Evolutionary conservation across 2,888 invertebrate species (phyloP).

Genomic region (Microctonus hyperodae): DNA sequence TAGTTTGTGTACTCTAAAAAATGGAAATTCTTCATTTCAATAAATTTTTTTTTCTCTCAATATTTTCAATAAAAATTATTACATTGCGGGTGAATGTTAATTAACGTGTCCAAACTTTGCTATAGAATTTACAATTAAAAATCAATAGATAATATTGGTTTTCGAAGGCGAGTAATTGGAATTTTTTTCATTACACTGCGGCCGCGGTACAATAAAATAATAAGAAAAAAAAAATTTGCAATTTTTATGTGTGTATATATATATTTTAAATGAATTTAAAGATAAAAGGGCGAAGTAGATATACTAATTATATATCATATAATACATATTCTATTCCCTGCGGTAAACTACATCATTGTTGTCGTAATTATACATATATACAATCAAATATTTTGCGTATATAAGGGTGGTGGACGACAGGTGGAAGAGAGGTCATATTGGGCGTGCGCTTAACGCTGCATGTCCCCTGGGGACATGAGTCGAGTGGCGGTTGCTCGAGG

Average conservation of each 20-base stretch:
- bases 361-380: slow-evolving; percentile 50
- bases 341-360: slow-evolving; percentile 54
- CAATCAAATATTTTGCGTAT: slow-evolving; percentile 53
- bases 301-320: neutral
- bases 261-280: neutral
- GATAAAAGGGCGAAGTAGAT: neutral
- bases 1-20: slow-evolving; percentile 2
- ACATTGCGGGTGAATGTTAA: neutral
- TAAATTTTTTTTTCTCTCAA: neutral
- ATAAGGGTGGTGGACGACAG: neutral
- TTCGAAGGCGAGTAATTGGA: neutral
- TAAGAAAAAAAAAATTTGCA: neutral
- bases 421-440: slow-evolving; percentile 10
- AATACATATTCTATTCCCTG: neutral
- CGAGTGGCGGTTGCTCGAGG: slow-evolving; percentile 36
- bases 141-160: neutral
- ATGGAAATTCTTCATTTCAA: neutral
- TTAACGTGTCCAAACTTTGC: neutral
- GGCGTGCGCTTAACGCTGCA: slow-evolving; percentile 32
- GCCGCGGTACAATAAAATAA: neutral
- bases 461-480: slow-evolving; percentile 40
- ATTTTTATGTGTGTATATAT: neutral
- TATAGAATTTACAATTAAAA: neutral
- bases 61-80: neutral
- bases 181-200: neutral